These are phyloP conservation scores for Lutra lutra DNA, from an alignment of 2,797 vertebrate species.

Conservation along the genomic window DNA sequence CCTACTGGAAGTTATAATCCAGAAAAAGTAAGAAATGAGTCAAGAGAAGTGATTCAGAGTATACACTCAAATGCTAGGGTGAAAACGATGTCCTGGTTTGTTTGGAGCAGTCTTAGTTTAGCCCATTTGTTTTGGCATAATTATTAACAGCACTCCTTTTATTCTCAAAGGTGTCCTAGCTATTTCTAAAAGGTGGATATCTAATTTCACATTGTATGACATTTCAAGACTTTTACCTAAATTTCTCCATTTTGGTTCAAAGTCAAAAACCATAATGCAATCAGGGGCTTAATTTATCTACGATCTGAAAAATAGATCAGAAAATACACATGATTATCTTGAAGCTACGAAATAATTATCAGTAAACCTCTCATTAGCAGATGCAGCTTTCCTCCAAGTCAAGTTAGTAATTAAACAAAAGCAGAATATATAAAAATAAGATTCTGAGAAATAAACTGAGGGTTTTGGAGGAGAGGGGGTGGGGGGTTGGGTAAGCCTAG, in stretches of 20 bases:
- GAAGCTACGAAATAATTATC: conserved; percentile 18
- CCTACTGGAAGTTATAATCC: not conserved
- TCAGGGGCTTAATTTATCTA: not conserved
- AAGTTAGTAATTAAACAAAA: conserved; percentile 50
- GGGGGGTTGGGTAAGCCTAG: too few relatives aligned
- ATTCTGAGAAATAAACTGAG: not conserved
- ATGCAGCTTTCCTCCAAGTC: conserved; percentile 18
- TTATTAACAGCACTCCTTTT: not conserved
- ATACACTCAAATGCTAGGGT: not conserved
- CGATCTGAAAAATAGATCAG: conserved; percentile 1
- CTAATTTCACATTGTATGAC: conserved; percentile 29
- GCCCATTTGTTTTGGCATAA: not conserved
- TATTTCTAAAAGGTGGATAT: not conserved
- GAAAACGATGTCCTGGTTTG: not conserved
- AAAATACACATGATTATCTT: conserved; percentile 34
- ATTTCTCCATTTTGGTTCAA: not conserved
- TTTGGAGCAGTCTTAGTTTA: not conserved
- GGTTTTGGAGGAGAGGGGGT: too few relatives aligned
- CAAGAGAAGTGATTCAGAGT: not conserved
- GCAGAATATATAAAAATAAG: not conserved
- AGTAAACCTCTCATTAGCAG: conserved; percentile 45
- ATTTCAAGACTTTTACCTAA: conserved; percentile 42
- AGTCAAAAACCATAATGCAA: conserved; percentile 36
- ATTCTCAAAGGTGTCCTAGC: not conserved
- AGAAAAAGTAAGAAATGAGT: not conserved